phyloP scores from a whole-genome alignment of 1,140 invertebrate genomes.

The Trachelipus rathkii region DNA sequence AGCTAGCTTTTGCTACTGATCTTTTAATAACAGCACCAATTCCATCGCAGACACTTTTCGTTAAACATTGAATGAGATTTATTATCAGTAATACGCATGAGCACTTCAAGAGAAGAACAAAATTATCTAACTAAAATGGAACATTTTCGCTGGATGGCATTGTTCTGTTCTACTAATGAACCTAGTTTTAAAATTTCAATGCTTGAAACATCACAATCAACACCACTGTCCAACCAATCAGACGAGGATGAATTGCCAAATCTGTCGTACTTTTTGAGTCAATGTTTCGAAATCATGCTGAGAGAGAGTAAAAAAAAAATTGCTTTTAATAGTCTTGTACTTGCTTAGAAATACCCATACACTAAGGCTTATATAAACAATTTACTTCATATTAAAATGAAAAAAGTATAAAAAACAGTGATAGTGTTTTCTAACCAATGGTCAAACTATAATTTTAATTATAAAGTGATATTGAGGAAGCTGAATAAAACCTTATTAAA shows the following conservation, averaged over 20 bases:
- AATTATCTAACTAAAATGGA: constrained; percentile 31
- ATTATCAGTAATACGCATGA: constrained; percentile 63
- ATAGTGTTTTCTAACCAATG: too few species aligned
- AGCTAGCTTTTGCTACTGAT: too few species aligned
- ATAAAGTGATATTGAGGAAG: too few species aligned
- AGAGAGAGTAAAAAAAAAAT: not conserved
- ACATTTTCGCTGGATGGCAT: constrained; percentile 21
- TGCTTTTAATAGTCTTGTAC: too few species aligned
- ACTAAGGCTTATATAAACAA: too few species aligned
- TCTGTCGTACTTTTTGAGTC: constrained; percentile 17
- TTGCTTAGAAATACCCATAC: too few species aligned
- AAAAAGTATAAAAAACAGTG: too few species aligned
- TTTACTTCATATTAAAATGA: too few species aligned
- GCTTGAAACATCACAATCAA: constrained; percentile 54
- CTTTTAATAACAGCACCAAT: too few species aligned
- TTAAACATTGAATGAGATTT: constrained; percentile 58
- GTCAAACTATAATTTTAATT: too few species aligned
- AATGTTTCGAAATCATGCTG: constrained; percentile 33
- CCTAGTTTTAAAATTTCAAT: constrained; percentile 31
- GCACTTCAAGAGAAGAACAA: constrained; percentile 59
- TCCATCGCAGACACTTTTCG: constrained; percentile 46
- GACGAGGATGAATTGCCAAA: not conserved
- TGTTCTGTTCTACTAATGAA: not conserved
- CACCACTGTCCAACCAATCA: constrained; percentile 56
- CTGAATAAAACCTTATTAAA: too few species aligned